Percentiles rank a stretch among this genome's conserved stretches.
Evolutionary conservation across 2,797 vertebrate genomes (phyloP).

Genomic region (Knipowitschia caucasica): DNA sequence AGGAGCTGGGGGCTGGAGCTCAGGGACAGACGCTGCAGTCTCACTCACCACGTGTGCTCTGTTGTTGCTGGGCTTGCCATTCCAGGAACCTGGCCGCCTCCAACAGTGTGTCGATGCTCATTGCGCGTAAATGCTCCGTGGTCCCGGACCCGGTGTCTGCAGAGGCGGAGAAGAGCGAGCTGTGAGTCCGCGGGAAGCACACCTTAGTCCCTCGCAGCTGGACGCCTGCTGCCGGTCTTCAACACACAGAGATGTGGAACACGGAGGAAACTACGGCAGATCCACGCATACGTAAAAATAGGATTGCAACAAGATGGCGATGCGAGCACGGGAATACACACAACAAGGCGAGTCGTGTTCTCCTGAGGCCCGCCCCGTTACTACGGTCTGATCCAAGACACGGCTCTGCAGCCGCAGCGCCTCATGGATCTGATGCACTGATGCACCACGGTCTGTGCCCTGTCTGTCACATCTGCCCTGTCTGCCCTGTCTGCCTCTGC

Average conservation of each 20-base stretch:
- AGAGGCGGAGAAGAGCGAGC: constrained; percentile 48
- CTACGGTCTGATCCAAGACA: constrained; percentile 59
- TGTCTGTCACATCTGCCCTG: no score
- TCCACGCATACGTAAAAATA: constrained; percentile 78
- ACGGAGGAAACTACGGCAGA: constrained; percentile 68
- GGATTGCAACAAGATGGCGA: constrained; percentile 98
- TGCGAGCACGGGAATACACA: constrained; percentile 92
- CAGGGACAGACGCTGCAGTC: constrained; percentile 15
- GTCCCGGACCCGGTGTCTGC: constrained; percentile 65
- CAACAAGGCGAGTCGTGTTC: constrained; percentile 89
- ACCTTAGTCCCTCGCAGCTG: constrained; percentile 30
- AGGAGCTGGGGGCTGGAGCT: not conserved
- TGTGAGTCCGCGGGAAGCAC: constrained; percentile 47
- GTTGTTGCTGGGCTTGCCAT: constrained; percentile 96
- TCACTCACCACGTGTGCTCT: constrained; percentile 90
- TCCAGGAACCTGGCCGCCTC: constrained; percentile 96
- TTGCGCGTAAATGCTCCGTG: constrained; percentile 73
- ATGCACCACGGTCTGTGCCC: no score
- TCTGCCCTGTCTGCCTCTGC: no score
- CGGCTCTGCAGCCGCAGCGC: constrained; percentile 9
- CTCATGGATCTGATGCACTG: not conserved
- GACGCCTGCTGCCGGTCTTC: constrained; percentile 21
- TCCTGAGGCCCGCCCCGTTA: constrained; percentile 72
- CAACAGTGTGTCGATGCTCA: constrained; percentile 96
- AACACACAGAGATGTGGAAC: constrained; percentile 32